Evolutionary conservation across 2,888 invertebrate species (phyloP).

Genomic region (Ectemnius cavifrons): DNA sequence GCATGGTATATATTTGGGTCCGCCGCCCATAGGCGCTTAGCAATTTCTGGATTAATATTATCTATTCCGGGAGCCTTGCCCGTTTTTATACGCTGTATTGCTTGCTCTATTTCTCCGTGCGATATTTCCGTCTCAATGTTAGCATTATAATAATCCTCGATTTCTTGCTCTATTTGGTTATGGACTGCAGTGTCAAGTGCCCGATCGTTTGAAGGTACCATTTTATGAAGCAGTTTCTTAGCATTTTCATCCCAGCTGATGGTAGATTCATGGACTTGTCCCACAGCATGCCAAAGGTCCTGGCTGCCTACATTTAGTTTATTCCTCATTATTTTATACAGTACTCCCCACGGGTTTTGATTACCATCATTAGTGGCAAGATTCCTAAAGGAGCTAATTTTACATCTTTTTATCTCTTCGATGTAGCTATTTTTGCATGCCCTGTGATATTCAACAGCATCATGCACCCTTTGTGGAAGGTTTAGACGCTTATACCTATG

Average conservation of each 20-base stretch:
- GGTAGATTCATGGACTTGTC: not conserved
- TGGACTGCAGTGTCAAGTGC: not conserved
- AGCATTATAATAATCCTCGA: not conserved
- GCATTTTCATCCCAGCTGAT: not conserved
- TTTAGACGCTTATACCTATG: not conserved
- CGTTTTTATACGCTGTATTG: not conserved
- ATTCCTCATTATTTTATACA: conserved; percentile 3
- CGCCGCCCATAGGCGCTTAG: not conserved
- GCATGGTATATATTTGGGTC: not conserved
- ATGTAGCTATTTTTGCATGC: conserved; percentile 2
- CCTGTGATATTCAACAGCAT: not conserved
- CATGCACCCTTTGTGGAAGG: not conserved
- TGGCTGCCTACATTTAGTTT: not conserved
- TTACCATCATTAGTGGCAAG: conserved; percentile 8
- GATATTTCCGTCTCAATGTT: not conserved
- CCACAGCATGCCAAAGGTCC: not conserved
- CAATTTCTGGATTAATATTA: not conserved
- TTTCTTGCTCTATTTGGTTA: not conserved
- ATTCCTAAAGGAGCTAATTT: not conserved
- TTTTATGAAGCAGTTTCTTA: fast-evolving
- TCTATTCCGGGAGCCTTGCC: conserved; percentile 16
- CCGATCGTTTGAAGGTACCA: not conserved
- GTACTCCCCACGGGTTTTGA: conserved; percentile 3
- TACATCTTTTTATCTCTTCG: not conserved
- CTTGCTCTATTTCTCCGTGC: not conserved